These are phyloP conservation scores for Gymnosoma rotundatum DNA, from an alignment of 2,888 invertebrate species.

Conservation along the genomic window DNA sequence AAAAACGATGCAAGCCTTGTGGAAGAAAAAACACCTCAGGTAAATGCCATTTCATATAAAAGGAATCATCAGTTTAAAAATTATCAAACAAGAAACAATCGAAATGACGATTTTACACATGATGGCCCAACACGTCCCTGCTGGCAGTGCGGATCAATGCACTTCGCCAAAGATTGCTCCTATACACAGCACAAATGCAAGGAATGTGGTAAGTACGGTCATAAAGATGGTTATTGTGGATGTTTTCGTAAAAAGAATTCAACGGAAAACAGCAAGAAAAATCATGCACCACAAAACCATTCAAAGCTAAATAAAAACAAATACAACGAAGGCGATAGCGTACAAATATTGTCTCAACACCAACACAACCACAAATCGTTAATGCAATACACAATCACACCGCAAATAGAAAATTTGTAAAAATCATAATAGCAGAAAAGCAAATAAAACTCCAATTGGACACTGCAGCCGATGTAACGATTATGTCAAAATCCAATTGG, in stretches of 20 bases:
- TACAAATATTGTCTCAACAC: slow-evolving; percentile 13
- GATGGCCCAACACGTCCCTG: neutral
- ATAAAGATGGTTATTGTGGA: slow-evolving; percentile 24
- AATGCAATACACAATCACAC: slow-evolving; percentile 6
- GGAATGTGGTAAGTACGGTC: neutral
- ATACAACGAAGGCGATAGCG: slow-evolving; percentile 5
- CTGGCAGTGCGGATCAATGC: slow-evolving; percentile 26
- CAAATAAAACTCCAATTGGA: slow-evolving; percentile 34
- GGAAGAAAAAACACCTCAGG: slow-evolving; percentile 21
- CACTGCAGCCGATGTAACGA: slow-evolving; percentile 30
- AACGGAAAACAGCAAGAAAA: neutral
- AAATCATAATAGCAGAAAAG: neutral
- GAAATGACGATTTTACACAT: no score
- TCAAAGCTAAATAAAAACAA: neutral
- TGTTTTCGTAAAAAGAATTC: neutral
- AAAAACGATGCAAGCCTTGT: slow-evolving; percentile 23
- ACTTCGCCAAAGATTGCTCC: slow-evolving; percentile 6
- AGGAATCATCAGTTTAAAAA: neutral
- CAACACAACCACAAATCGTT: slow-evolving; percentile 10
- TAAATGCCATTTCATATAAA: slow-evolving; percentile 1
- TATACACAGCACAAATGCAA: slow-evolving; percentile 20
- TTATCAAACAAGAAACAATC: no score
- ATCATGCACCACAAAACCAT: neutral
- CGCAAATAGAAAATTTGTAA: slow-evolving; percentile 9
- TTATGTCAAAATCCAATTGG: slow-evolving; percentile 34